phyloP scores from a whole-genome alignment of 1,140 invertebrate genomes.

The Trinorchestia longiramus region DNA sequence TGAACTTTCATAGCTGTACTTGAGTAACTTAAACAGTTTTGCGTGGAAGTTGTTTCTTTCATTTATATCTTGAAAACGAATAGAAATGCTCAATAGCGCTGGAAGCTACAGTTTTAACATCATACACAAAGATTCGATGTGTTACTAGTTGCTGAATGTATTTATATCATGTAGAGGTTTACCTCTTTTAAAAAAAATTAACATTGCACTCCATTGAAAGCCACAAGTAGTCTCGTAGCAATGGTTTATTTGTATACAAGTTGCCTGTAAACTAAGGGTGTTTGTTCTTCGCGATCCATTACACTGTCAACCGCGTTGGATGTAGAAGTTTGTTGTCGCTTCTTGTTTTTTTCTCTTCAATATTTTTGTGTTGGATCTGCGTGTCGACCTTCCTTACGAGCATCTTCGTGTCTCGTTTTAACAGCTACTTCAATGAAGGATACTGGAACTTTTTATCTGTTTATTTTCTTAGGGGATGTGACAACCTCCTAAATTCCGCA shows the following conservation, averaged over 20 bases:
- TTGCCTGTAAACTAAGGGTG: no score
- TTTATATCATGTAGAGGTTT: no score
- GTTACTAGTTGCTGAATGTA: background rate
- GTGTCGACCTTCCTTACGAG: background rate
- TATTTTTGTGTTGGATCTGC: no score
- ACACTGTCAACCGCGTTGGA: no score
- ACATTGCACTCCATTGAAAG: background rate
- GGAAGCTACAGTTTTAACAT: background rate
- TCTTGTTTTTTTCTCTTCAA: no score
- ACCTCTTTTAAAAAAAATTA: no score
- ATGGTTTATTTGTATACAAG: background rate
- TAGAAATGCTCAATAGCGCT: background rate
- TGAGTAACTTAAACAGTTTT: background rate
- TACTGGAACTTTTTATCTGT: background rate
- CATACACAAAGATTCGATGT: background rate
- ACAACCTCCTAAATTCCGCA: background rate
- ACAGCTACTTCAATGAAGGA: background rate
- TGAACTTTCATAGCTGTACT: background rate
- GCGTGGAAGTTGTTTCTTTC: background rate
- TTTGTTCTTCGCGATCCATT: no score
- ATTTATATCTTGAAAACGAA: background rate
- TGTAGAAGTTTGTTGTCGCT: no score
- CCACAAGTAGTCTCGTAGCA: background rate
- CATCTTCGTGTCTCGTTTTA: background rate
- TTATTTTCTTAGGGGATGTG: background rate